Evolutionary conservation across 1,140 invertebrate genomes (phyloP).

Genomic region (Achatina immaculata): DNA sequence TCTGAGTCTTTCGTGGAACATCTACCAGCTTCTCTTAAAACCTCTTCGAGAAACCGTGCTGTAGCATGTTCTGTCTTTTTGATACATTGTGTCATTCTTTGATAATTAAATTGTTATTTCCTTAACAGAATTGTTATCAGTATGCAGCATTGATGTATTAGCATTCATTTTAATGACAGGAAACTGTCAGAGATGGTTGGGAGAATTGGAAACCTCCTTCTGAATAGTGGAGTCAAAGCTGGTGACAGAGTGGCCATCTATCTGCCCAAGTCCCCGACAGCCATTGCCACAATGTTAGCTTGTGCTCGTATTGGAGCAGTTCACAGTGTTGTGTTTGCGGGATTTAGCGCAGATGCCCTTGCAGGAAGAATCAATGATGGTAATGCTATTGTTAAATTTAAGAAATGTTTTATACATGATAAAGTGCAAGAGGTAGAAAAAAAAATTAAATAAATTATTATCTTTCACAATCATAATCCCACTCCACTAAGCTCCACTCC

Average conservation of each 20-base stretch:
- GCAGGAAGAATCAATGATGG: slow-evolving; percentile 74
- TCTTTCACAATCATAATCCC: no score
- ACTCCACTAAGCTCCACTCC: no score
- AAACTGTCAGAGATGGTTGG: slow-evolving; percentile 69
- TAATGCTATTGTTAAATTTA: slow-evolving; percentile 55
- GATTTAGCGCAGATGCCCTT: slow-evolving; percentile 76
- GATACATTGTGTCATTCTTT: no score
- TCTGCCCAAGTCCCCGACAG: slow-evolving; percentile 72
- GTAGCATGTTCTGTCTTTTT: no score
- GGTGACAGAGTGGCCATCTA: slow-evolving; percentile 76
- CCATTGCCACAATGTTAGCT: slow-evolving; percentile 73
- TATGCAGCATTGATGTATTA: no score
- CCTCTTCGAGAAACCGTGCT: no score
- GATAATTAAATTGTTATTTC: no score
- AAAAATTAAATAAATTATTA: not conserved
- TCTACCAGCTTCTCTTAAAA: no score
- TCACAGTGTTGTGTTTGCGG: slow-evolving; percentile 77
- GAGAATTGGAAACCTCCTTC: slow-evolving; percentile 72
- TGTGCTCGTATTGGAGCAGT: slow-evolving; percentile 74
- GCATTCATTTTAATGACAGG: slow-evolving; percentile 49
- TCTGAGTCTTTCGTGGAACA: no score
- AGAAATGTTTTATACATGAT: no score
- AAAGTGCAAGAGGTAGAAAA: no score
- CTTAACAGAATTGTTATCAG: no score
- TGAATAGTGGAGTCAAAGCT: slow-evolving; percentile 70